Percentiles rank a stretch among this genome's conserved stretches.
Conservation (phyloP, 2,888 invertebrate species). For the Stenchaetothrips biformis region DNA sequence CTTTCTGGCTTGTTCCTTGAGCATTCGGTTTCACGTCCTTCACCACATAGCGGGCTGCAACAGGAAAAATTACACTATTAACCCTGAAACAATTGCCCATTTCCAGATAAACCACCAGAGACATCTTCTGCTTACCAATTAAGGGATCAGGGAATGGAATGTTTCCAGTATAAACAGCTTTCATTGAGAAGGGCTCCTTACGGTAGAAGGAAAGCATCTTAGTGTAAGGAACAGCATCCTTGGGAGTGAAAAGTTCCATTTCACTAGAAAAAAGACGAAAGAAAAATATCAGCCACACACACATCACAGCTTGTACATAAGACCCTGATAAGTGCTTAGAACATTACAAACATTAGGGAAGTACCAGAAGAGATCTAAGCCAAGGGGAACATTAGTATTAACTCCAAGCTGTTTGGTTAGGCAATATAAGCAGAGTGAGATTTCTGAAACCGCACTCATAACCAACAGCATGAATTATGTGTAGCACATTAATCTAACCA, state of each 20-base stretch:
- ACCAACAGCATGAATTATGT: no score
- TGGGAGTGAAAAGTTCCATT: constrained; percentile 85
- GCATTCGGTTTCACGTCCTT: constrained; percentile 79
- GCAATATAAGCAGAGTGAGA: no score
- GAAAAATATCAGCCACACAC: no score
- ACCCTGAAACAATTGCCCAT: background rate
- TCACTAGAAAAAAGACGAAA: constrained; percentile 55
- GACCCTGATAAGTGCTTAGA: constrained; percentile 7
- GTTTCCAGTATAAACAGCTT: constrained; percentile 71
- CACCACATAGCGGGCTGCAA: constrained; percentile 66
- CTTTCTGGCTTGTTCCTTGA: constrained; percentile 88
- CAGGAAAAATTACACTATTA: constrained; percentile 31
- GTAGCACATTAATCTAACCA: no score
- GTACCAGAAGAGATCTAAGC: background rate
- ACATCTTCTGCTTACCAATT: constrained; percentile 60
- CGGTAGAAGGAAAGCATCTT: constrained; percentile 91
- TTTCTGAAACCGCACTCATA: no score
- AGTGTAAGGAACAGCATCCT: constrained; percentile 88
- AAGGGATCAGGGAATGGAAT: constrained; percentile 71
- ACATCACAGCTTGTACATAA: background rate
- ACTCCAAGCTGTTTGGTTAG: no score
- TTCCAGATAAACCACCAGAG: constrained; percentile 25
- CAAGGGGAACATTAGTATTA: background rate
- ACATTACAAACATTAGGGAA: constrained; percentile 1
- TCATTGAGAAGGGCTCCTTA: constrained; percentile 79